Percentiles rank a stretch among this genome's conserved stretches.
Evolutionary conservation across 2,113 vertebrate genomes (phyloP).

Genomic region (Cyanistes caeruleus): DNA sequence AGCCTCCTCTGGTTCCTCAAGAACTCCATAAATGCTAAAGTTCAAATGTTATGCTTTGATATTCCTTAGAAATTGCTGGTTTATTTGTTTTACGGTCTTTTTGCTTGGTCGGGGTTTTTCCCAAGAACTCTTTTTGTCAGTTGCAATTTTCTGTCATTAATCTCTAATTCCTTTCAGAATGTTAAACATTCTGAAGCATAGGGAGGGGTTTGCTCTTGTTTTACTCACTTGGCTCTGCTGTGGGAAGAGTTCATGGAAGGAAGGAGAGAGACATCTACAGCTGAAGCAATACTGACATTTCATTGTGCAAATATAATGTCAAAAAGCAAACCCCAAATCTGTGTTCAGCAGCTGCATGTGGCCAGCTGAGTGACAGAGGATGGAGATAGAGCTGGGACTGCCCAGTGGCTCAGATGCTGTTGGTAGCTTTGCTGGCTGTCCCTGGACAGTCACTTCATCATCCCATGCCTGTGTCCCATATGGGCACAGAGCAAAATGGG

Average conservation of each 20-base stretch:
- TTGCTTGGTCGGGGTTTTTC: background rate
- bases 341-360: background rate
- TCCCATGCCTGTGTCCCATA: background rate
- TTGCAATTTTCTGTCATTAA: background rate
- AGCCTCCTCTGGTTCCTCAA: background rate
- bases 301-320: background rate
- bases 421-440: background rate
- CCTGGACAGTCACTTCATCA: background rate
- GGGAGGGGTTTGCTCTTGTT: background rate
- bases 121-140: background rate
- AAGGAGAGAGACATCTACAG: background rate
- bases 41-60: background rate
- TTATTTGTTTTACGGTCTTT: background rate
- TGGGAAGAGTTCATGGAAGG: background rate
- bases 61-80: background rate
- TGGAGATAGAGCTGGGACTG: fast-evolving
- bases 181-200: background rate
- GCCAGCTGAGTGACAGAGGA: background rate
- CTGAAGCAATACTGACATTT: background rate
- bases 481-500: background rate
- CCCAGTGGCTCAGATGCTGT: background rate
- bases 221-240: background rate
- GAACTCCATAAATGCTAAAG: background rate
- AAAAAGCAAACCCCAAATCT: background rate
- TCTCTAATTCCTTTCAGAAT: background rate